A percentile compares a stretch with the other conserved stretches of the same genome.
These are phyloP conservation scores for Pterocles burchelli DNA, from an alignment of 2,113 vertebrate species.

Conservation along the genomic window DNA sequence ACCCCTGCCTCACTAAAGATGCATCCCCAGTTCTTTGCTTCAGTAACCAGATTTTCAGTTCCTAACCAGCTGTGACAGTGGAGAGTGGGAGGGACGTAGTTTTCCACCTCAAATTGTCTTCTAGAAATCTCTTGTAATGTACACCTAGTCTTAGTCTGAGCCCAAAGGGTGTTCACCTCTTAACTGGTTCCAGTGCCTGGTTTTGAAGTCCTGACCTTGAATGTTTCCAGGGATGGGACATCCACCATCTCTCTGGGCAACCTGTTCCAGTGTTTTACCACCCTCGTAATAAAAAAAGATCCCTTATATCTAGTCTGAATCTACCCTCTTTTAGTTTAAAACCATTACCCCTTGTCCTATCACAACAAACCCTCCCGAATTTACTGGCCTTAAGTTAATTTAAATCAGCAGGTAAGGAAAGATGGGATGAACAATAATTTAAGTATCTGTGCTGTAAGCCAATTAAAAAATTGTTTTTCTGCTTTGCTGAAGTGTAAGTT, in stretches of 20 bases:
- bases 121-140: too few species aligned
- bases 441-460: not conserved
- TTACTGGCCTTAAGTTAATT: not conserved
- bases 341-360: not conserved
- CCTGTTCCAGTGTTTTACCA: not conserved
- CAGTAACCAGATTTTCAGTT: not conserved
- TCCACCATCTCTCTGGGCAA: not conserved
- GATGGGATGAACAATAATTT: not conserved
- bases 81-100: not conserved
- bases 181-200: too few species aligned
- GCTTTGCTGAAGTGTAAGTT: not conserved
- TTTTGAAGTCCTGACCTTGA: not conserved
- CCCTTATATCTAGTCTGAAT: not conserved
- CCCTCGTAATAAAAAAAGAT: not conserved
- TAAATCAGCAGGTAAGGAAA: not conserved
- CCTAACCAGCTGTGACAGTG: not conserved
- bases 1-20: not conserved
- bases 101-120: too few species aligned
- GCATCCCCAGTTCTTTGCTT: not conserved
- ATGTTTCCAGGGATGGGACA: too few species aligned
- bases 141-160: too few species aligned
- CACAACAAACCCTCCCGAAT: not conserved
- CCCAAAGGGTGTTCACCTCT: too few species aligned
- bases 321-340: not conserved
- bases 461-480: not conserved